Evolutionary conservation across 23 tunicate genomes (phyloP).

Genomic region (Botrylloides violaceus): DNA sequence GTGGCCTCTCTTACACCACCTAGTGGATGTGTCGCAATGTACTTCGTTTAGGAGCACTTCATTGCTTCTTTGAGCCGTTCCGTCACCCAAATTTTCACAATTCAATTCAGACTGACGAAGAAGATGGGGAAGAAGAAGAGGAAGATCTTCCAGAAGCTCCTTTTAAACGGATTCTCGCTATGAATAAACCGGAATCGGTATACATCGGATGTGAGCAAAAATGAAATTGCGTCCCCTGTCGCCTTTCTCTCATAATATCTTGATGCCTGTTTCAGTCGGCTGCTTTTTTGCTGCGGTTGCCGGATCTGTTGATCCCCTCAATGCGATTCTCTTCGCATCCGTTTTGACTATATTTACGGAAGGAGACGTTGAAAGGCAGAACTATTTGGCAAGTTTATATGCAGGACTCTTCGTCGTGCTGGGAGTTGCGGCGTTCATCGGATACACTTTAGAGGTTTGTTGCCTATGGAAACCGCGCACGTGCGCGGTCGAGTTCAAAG

Average conservation of each 20-base stretch:
- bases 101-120: conserved; percentile 11
- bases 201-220: conserved; percentile 51
- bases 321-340: conserved; percentile 81
- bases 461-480: too few species aligned
- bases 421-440: conserved; percentile 60
- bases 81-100: too few species aligned
- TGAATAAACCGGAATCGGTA: conserved; percentile 85
- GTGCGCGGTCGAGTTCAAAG: too few species aligned
- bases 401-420: conserved; percentile 49
- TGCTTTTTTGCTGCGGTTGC: conserved; percentile 68
- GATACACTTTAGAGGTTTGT: conserved; percentile 61
- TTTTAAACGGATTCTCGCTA: conserved; percentile 37
- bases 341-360: conserved; percentile 72
- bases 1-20: too few species aligned
- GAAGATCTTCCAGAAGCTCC: conserved; percentile 86
- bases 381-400: conserved; percentile 21
- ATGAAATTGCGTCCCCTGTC: neutral
- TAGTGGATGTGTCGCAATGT: too few species aligned
- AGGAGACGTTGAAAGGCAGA: conserved; percentile 45
- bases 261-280: conserved; percentile 32
- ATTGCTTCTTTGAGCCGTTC: too few species aligned
- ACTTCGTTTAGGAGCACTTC: too few species aligned
- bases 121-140: conserved; percentile 47
- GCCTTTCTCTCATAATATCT: too few species aligned
- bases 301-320: conserved; percentile 84